phyloP scores from a whole-genome alignment of 2,888 invertebrate species.

The Leucoptera coffeella region DNA sequence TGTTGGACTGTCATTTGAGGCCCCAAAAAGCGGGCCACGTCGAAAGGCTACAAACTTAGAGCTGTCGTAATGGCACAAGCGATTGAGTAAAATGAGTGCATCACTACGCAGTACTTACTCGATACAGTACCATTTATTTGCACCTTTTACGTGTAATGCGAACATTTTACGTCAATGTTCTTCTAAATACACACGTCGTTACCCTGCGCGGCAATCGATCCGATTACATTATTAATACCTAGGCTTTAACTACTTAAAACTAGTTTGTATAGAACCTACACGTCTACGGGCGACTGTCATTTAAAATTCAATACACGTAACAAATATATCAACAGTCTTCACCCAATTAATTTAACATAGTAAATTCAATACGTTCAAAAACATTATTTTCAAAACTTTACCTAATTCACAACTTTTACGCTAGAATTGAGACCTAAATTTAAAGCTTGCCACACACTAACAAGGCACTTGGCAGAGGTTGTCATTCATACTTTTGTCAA shows the following conservation, averaged over 20 bases:
- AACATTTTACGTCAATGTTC: too few species aligned
- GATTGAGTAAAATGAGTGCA: too few species aligned
- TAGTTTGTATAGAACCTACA: slow-evolving; percentile 3
- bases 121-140: too few species aligned
- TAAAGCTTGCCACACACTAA: slow-evolving; percentile 14
- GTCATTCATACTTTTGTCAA: too few species aligned
- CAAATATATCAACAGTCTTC: slow-evolving; percentile 11
- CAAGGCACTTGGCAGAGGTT: slow-evolving; percentile 3
- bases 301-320: slow-evolving; percentile 3
- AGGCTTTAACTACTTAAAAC: slow-evolving; percentile 3
- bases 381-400: slow-evolving; percentile 7
- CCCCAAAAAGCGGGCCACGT: too few species aligned
- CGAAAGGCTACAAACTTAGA: too few species aligned
- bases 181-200: too few species aligned
- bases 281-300: background rate
- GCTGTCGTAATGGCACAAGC: too few species aligned
- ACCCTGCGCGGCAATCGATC: slow-evolving; percentile 1
- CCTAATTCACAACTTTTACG: slow-evolving; percentile 7
- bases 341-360: slow-evolving; percentile 7
- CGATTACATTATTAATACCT: background rate
- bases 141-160: too few species aligned
- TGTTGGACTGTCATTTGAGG: too few species aligned
- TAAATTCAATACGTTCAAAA: slow-evolving; percentile 10
- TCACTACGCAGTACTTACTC: too few species aligned
- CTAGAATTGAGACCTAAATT: slow-evolving; percentile 15